Conservation (phyloP, 2,113 vertebrate genomes). For the Oceanites oceanicus region DNA sequence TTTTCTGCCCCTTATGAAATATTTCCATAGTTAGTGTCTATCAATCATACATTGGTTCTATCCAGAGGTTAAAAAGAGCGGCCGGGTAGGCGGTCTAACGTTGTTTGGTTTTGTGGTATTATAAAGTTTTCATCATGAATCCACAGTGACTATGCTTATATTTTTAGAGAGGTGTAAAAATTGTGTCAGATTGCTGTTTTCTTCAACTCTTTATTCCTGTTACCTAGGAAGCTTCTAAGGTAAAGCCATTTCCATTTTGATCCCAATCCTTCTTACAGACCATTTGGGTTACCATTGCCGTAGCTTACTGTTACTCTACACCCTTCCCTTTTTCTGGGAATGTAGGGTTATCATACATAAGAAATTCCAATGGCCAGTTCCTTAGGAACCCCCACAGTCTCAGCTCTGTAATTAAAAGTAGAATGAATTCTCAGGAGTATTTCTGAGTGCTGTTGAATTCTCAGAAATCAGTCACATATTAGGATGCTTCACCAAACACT, state of each 20-base stretch:
- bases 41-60: background rate
- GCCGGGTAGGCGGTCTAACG: background rate
- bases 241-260: background rate
- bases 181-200: background rate
- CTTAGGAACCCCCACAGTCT: background rate
- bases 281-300: background rate
- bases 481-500: background rate
- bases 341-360: background rate
- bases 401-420: background rate
- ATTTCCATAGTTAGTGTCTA: background rate
- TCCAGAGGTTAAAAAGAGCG: background rate
- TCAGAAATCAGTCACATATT: background rate
- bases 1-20: background rate
- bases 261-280: background rate
- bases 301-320: background rate
- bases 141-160: background rate
- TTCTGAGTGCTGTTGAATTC: background rate
- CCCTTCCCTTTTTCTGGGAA: rapidly evolving
- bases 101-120: conserved; percentile 21
- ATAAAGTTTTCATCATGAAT: background rate
- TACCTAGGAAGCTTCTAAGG: background rate
- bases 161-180: conserved; percentile 23
- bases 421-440: background rate
- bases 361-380: background rate
- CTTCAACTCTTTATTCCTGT: background rate